Evolutionary conservation across 2,113 vertebrate species (phyloP).

Genomic region (Oophaga pumilio): DNA sequence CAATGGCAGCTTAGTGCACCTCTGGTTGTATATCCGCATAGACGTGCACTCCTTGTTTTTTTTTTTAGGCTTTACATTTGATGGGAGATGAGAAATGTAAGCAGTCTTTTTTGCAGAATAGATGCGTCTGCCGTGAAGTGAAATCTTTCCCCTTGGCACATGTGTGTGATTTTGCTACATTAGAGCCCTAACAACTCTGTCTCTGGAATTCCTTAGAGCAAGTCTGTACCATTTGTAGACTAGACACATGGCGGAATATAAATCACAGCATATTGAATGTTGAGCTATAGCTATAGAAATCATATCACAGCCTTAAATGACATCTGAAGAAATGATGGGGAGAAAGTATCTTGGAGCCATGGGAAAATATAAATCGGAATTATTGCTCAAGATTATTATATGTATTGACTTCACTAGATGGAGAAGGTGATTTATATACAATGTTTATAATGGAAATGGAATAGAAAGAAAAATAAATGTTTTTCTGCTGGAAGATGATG

Average conservation of each 20-base stretch:
- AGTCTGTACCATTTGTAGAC: background rate
- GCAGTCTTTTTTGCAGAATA: constrained; percentile 20
- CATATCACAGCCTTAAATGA: constrained; percentile 1
- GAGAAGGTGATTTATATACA: background rate
- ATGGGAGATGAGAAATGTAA: constrained; percentile 26
- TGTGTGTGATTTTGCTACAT: constrained; percentile 43
- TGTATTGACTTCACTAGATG: background rate
- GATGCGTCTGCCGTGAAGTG: constrained; percentile 26
- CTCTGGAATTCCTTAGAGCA: constrained; percentile 20
- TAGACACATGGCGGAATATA: background rate
- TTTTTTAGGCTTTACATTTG: constrained; percentile 4
- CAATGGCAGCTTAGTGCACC: constrained; percentile 38
- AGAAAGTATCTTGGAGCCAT: background rate
- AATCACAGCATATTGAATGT: constrained; percentile 9
- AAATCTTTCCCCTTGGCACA: constrained; percentile 32
- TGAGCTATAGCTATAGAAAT: constrained; percentile 19
- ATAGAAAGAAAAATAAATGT: background rate
- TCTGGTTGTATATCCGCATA: background rate
- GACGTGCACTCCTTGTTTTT: constrained; percentile 22
- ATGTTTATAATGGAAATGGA: background rate
- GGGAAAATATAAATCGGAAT: constrained; percentile 4
- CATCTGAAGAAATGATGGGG: constrained; percentile 7
- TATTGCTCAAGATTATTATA: background rate
- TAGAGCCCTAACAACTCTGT: constrained; percentile 25
- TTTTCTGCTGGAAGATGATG: background rate